Evolutionary conservation across 2,113 vertebrate genomes (phyloP).

Genomic region (Origma solitaria): DNA sequence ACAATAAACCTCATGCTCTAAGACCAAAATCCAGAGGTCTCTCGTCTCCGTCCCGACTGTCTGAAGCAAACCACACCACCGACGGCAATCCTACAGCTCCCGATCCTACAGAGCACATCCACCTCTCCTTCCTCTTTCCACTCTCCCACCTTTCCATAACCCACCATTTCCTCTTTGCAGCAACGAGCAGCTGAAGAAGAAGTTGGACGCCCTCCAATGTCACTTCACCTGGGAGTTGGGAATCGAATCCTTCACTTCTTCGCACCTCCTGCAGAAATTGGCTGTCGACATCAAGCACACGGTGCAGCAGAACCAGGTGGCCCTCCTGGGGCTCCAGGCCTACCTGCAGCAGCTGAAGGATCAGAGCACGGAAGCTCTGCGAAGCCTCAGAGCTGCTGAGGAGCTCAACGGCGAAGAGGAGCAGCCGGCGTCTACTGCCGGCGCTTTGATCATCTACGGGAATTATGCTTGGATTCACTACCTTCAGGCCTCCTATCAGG

Average conservation of each 20-base stretch:
- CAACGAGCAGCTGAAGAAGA: not conserved
- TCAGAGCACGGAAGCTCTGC: not conserved
- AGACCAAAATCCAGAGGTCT: too few species aligned
- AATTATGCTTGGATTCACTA: not conserved
- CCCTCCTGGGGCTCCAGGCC: not conserved
- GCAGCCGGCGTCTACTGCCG: accelerated
- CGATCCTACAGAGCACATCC: too few species aligned
- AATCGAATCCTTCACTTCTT: accelerated
- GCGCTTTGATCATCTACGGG: not conserved
- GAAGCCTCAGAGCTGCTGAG: not conserved
- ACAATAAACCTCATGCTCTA: too few species aligned
- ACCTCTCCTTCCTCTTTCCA: not conserved
- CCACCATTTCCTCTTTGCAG: not conserved
- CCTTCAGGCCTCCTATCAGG: not conserved
- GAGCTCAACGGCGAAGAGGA: not conserved
- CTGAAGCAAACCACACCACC: too few species aligned
- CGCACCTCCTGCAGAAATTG: accelerated
- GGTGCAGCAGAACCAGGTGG: not conserved
- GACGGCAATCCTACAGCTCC: too few species aligned
- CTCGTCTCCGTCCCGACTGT: too few species aligned
- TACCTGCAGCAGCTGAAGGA: not conserved
- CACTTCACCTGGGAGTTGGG: not conserved
- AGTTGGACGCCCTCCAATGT: not conserved
- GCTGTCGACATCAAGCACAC: not conserved
- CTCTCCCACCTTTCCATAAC: not conserved